Conservation (phyloP, 2,113 vertebrate genomes). For the Delphinus delphis region DNA sequence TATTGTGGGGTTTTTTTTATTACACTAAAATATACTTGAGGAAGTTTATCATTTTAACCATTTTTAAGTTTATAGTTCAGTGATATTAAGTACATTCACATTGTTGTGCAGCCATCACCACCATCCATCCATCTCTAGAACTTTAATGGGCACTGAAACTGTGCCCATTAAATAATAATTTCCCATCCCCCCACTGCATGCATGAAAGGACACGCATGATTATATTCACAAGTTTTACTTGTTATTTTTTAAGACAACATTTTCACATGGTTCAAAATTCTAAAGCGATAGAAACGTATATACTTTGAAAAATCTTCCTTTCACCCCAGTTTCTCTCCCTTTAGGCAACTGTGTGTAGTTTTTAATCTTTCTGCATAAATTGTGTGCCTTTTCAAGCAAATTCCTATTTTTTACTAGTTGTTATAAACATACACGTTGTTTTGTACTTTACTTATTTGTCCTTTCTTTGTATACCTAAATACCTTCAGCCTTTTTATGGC, state of each 20-base stretch:
- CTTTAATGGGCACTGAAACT: neutral
- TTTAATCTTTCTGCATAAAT: neutral
- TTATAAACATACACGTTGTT: neutral
- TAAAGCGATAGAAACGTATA: neutral
- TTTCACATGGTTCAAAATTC: slow-evolving; percentile 16
- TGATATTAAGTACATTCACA: neutral
- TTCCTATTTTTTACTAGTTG: neutral
- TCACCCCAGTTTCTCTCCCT: neutral
- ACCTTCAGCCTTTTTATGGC: neutral
- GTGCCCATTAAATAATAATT: neutral
- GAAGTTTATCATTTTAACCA: slow-evolving; percentile 2
- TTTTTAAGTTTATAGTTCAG: slow-evolving; percentile 1
- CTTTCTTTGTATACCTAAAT: neutral
- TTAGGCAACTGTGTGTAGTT: neutral
- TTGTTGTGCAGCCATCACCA: neutral
- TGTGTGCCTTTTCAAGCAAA: neutral
- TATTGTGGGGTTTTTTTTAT: neutral
- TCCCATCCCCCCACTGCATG: neutral
- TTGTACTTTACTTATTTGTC: neutral
- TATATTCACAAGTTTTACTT: neutral
- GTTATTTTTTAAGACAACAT: neutral
- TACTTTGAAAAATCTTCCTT: neutral
- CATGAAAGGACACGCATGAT: neutral
- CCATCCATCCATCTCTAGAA: neutral
- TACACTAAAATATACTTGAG: neutral